Evolutionary conservation across 2,888 invertebrate genomes (phyloP).

Genomic region (Drosophila meridiana): DNA sequence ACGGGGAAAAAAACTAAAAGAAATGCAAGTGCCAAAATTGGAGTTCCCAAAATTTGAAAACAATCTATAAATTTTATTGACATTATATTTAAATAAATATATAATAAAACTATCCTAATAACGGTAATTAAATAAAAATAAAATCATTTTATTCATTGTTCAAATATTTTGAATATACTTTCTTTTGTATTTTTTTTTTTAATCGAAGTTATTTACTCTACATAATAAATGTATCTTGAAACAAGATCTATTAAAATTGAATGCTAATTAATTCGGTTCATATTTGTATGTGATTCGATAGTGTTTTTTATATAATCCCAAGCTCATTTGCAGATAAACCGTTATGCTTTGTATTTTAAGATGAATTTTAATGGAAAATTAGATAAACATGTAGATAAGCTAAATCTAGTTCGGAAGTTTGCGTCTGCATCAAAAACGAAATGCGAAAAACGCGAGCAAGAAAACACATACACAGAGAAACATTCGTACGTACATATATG

Average conservation of each 20-base stretch:
- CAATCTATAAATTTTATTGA: background rate
- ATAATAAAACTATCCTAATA: background rate
- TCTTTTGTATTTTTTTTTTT: background rate
- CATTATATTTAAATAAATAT: background rate
- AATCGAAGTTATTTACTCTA: too few relatives aligned
- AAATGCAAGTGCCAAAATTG: background rate
- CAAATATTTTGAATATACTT: background rate
- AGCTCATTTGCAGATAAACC: conserved; percentile 11
- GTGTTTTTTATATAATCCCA: conserved; percentile 8
- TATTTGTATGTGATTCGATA: background rate
- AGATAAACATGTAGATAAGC: conserved; percentile 25
- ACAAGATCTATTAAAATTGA: background rate
- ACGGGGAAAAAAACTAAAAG: background rate
- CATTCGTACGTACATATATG: background rate
- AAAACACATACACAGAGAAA: background rate
- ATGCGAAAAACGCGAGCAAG: conserved; percentile 29
- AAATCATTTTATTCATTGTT: background rate
- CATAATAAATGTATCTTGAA: background rate
- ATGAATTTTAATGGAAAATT: conserved; percentile 14
- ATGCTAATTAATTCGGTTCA: background rate
- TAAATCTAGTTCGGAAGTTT: conserved; percentile 38
- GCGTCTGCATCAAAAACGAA: conserved; percentile 7
- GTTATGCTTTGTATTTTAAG: conserved; percentile 27
- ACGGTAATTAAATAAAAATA: background rate
- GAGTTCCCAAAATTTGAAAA: background rate